Conservation (phyloP, 2,113 vertebrate genomes). For the Ophthalmolycus amberensis region DNA sequence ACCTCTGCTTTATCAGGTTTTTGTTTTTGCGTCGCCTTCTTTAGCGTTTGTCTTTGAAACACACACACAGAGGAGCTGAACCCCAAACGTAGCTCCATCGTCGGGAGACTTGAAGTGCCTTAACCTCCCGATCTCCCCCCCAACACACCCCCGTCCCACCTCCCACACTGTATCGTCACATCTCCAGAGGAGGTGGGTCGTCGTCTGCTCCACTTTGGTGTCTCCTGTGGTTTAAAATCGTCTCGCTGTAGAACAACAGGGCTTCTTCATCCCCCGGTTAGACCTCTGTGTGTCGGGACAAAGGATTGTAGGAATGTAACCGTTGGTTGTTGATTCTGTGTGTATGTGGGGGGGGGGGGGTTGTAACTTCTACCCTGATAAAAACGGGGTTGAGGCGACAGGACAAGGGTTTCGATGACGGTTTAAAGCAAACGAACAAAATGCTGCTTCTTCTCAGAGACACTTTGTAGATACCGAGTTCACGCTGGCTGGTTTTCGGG, state of each 20-base stretch:
- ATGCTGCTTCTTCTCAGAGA: constrained; percentile 79
- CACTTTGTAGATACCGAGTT: constrained; percentile 52
- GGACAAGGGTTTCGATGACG: constrained; percentile 47
- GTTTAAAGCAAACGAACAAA: constrained; percentile 15
- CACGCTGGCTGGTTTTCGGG: constrained; percentile 38
- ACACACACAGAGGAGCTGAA: constrained; percentile 56
- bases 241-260: constrained; percentile 44
- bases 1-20: constrained; percentile 75
- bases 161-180: constrained; percentile 14
- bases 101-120: constrained; percentile 91
- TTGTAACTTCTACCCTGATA: too few relatives aligned
- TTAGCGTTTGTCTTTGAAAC: constrained; percentile 49
- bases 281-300: constrained; percentile 64
- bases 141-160: constrained; percentile 24
- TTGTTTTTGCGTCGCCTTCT: constrained; percentile 42
- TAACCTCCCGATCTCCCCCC: constrained; percentile 73
- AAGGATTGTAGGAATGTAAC: constrained; percentile 68
- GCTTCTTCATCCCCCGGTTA: constrained; percentile 42
- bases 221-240: constrained; percentile 16
- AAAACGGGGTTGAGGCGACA: constrained; percentile 37
- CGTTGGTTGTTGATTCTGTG: constrained; percentile 50
- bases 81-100: constrained; percentile 73
- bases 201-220: background rate
- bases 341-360: constrained; percentile 13
- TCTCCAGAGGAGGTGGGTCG: constrained; percentile 7